Conservation (phyloP, 2,113 vertebrate genomes). For the Cryptomyrus ogoouensis region DNA sequence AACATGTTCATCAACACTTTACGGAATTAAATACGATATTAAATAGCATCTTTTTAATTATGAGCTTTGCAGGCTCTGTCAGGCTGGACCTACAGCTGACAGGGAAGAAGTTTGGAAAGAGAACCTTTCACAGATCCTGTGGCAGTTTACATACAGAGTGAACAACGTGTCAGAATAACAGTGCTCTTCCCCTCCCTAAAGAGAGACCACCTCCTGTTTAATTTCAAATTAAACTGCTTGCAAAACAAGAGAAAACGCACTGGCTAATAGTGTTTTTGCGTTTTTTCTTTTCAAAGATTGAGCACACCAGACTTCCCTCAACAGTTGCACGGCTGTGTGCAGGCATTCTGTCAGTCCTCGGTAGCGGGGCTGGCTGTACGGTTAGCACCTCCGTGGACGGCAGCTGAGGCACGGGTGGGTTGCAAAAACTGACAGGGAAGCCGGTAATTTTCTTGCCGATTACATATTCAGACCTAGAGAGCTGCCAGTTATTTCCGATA, state of each 20-base stretch:
- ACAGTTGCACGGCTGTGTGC: background rate
- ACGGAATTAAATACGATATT: background rate
- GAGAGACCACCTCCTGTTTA: background rate
- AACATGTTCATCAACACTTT: background rate
- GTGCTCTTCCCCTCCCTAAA: background rate
- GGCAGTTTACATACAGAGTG: background rate
- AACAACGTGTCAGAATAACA: background rate
- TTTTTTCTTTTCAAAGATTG: background rate
- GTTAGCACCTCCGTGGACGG: background rate
- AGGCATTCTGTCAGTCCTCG: background rate
- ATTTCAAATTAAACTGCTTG: background rate
- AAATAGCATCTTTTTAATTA: background rate
- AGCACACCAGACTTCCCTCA: background rate
- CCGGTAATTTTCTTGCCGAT: background rate
- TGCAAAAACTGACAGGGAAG: background rate
- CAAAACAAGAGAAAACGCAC: background rate
- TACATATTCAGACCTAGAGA: background rate
- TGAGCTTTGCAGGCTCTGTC: background rate
- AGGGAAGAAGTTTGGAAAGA: background rate
- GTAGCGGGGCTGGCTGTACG: background rate
- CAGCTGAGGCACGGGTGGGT: background rate
- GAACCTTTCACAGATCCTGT: background rate
- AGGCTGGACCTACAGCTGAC: background rate
- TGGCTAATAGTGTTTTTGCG: background rate
- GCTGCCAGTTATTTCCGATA: background rate